Base-by-base conservation (phyloP, 2,797 vertebrate species). In the Dipus sagitta region DNA sequence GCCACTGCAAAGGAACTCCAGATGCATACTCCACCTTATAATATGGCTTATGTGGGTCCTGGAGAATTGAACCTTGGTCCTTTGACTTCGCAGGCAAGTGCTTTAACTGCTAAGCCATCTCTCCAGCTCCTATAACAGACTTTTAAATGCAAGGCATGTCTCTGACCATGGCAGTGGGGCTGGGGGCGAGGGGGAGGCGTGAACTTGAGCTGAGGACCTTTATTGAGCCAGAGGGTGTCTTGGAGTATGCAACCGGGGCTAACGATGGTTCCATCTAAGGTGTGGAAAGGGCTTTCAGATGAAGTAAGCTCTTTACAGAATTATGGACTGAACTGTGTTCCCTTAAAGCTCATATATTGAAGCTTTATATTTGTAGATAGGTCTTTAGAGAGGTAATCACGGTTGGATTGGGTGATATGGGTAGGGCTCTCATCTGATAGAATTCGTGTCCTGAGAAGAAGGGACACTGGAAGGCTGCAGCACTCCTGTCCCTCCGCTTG, bases 401-500 rank as follows among this genome's bases (percentile, higher is more conserved):
- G 47, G n/a, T 47, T 67, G 80, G 34, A 47, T 64, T 42, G 82
- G 54, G 21, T 47, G 28, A 13, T 20, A 15, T 30, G 34, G 4
- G 17, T 23, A 24, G n/a, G 62, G 26, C 3, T 28, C 26, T 14
- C 23, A 32, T 6, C 4, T 12, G 2, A 38, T 18, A 28, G 42
- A 30, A 42, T 76, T 15, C 15, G 30, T 28, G 32, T 78, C 18
- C 64, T 58, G 52, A 12, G 24, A 38, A 80, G 67, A 34, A 58
- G 78, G 28, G 20, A 67, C 17, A 14, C 12, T 17, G 20, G 30
- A 14, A 13, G 26, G n/a, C 23, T 54, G 23, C 1, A 28, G n/a
- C 3, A 0, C 6, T 14, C 23, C 3, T 28, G 3, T 17, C 2
- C 24, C 3, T 17, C 2, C 24, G 21, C 6, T 0, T 1, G 0